Evolutionary conservation across 2,797 vertebrate genomes (phyloP), one percentile per base, ranked within the genome.

Genomic region (Chromis chromis): DNA sequence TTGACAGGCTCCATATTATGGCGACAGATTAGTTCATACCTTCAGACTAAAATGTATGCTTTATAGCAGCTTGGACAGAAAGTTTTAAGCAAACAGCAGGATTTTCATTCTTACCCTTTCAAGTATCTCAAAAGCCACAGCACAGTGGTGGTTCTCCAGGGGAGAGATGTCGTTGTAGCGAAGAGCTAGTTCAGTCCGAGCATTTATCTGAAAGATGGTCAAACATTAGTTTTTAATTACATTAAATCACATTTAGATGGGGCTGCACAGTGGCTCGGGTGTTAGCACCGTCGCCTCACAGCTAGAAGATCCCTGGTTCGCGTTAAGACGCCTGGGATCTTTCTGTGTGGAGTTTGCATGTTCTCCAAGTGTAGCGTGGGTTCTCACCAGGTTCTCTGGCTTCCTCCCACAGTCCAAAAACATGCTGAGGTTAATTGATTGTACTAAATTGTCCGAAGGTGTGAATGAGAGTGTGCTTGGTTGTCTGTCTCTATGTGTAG

Each of bases 151-250:
- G 79, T 95, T 96, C 84, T 96, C 95, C 81, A 95, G 82, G 0
- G 95, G 95, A 39, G 95, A 95, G 87, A 95, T 95, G 91, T 96
- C 94, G 9, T 95, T 95, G 81, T 96, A 96, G 22, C 95, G 92
- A 46, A 96, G 78, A 16, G 95, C 95, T 0, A 95, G 93, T 78
- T 95, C 94, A 14, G 94, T 95, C 42, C 90, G 92, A 25, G 94
- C 95, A 16, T 96, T 95, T 36, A 96, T 95, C 94, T 95, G 81
- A 82, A 88, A 75, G 4, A 65, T 7, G 19, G 17, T 4, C 14
- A n/a, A 2, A 72, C 19, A 10, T 50, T 21, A 46, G 19, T 11
- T 48, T 9, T 19, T 10, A n/a, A 48, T 48, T 48, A 48, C 8
- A 6, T 2, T 19, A 21, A 21, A 48, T 21, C 1, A 4, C 21